Base-by-base conservation (phyloP, 53 echinoderm and acorn worm species). In the Crossaster papposus region DNA sequence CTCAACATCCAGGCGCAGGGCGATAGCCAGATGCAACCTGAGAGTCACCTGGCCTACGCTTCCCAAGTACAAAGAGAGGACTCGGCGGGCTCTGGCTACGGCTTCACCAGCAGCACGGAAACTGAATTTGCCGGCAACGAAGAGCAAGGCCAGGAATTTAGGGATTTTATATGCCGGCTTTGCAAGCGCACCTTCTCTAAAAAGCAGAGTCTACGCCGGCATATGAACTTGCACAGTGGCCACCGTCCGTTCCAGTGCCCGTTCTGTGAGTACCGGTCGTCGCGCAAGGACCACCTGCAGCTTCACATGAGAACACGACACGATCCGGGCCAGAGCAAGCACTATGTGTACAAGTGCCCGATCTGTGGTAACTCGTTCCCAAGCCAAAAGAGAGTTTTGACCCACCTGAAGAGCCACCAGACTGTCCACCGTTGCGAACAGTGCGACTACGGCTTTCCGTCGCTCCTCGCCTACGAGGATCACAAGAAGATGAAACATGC, bases 181-280 rank as follows among this genome's bases (percentile, higher is more conserved):
- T 95, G 95, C 83, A 95, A 90, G 72, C 90, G 93, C 17, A 91
- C 89, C 63, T 95, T 95, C 84, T 93, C 95, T 34, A 95, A 95
- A 83, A 95, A 95, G 79, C 93, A 93, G 53, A 95, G 93, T 51
- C 81, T 95, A 65, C 91, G 93, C 30, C 73, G 95, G 54, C 95
- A 95, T 81, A 93, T 93, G 93, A 95, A 93, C 73, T 81, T 95
- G 64, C 95, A 95, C 84, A 95, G 95, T 64, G 95, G 95, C 26
- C 91, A 91, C 88, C 63, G 93, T 55, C 95, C 95, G 0, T 95
- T 95, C 81, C 91, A 95, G 92, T 95, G 95, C 92, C 93, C 95
- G 12, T 92, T 95, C 77, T 93, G 93, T 35, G 93, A 93, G 63
- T 93, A 95, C 90, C 82, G 91, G 53, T 89, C 95, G 12, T 93